Percentiles rank a stretch among this genome's conserved stretches.
phyloP scores from a whole-genome alignment of 2,797 vertebrate genomes.

The Argyrosomus regius region DNA sequence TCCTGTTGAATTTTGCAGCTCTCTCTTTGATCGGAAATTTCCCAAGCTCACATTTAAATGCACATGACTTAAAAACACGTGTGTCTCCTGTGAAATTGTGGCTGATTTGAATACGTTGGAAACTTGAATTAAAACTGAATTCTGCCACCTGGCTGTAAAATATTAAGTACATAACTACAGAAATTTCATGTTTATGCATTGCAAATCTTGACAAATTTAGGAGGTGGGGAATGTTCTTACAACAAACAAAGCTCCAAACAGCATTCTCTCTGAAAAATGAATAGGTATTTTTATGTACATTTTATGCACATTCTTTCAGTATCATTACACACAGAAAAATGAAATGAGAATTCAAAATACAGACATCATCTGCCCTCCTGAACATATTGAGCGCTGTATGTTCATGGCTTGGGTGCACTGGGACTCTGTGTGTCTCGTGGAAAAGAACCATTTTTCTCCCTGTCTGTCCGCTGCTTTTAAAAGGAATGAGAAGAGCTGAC shows the following conservation, averaged over 20 bases:
- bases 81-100: not conserved
- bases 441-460: not conserved
- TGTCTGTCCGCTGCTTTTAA: conserved; percentile 7
- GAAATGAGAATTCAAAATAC: too few species aligned
- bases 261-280: not conserved
- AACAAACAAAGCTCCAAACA: not conserved
- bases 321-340: too few species aligned
- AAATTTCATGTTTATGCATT: not conserved
- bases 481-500: conserved; percentile 9
- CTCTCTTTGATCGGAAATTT: not conserved
- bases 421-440: not conserved
- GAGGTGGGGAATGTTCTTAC: not conserved
- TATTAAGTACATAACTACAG: not conserved
- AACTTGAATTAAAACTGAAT: not conserved
- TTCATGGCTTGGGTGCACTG: not conserved
- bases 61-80: not conserved
- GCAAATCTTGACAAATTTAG: not conserved
- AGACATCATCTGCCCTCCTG: too few species aligned
- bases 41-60: not conserved
- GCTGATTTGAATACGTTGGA: conserved; percentile 3
- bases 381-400: too few species aligned
- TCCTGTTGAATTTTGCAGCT: not conserved
- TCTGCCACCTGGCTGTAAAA: not conserved
- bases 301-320: too few species aligned
- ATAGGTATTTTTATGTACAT: not conserved